Conservation (phyloP, 2,113 vertebrate species). For the Petrocephalus zakoni region DNA sequence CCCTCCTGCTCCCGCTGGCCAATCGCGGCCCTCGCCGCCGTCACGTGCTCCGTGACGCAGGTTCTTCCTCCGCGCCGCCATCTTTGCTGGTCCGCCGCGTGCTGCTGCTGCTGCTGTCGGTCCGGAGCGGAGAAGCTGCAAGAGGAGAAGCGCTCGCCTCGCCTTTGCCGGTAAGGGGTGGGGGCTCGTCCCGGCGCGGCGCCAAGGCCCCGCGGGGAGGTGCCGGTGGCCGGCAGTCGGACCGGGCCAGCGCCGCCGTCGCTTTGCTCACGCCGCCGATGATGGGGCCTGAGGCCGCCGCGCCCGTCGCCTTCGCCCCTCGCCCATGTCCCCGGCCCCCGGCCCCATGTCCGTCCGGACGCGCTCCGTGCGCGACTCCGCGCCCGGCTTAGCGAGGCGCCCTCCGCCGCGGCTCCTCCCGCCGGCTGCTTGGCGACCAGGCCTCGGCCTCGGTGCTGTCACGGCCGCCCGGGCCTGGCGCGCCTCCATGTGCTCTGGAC, state of each 20-base stretch:
- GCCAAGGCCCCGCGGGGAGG: too few relatives aligned
- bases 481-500: not conserved
- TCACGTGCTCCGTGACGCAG: conserved; percentile 11
- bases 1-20: not conserved
- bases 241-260: not conserved
- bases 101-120: conserved; percentile 40
- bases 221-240: too few relatives aligned
- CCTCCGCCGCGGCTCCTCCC: not conserved
- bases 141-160: not conserved
- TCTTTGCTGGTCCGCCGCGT: conserved; percentile 52
- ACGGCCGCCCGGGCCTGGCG: too few relatives aligned
- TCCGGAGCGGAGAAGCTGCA: conserved; percentile 2
- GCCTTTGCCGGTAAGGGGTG: conserved; percentile 5
- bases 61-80: conserved; percentile 45
- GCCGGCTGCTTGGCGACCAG: too few relatives aligned
- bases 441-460: not conserved
- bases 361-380: not conserved
- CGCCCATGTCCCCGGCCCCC: not conserved
- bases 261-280: not conserved
- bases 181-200: too few relatives aligned
- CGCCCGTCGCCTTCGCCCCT: too few relatives aligned
- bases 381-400: not conserved
- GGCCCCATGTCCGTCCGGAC: not conserved
- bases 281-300: not conserved
- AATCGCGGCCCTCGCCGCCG: not conserved